Evolutionary conservation across 2,113 vertebrate species (phyloP).

Genomic region (Istiophorus platypterus): DNA sequence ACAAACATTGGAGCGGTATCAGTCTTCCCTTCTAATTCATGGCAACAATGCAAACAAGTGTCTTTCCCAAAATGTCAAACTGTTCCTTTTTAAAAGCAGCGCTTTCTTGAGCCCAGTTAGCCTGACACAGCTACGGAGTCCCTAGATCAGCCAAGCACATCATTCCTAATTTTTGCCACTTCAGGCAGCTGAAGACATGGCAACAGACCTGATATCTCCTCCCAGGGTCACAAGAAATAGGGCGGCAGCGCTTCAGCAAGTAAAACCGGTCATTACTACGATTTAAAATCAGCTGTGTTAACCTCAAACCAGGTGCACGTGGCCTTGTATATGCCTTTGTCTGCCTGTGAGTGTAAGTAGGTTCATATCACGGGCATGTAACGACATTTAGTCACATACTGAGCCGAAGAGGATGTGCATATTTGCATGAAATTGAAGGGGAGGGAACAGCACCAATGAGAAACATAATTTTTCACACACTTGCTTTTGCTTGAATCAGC

Average conservation of each 20-base stretch:
- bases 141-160: not conserved
- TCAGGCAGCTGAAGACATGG: not conserved
- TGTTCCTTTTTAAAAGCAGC: not conserved
- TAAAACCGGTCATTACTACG: not conserved
- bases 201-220: not conserved
- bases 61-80: slow-evolving; percentile 9
- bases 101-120: not conserved
- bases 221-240: no score
- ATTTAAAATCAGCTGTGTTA: not conserved
- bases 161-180: not conserved
- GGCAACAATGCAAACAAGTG: not conserved
- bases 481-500: slow-evolving; percentile 51
- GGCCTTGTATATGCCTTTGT: not conserved
- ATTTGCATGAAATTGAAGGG: slow-evolving; percentile 74
- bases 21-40: not conserved
- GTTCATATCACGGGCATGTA: not conserved
- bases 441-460: slow-evolving; percentile 41
- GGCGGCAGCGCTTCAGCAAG: not conserved
- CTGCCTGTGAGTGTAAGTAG: slow-evolving; percentile 10
- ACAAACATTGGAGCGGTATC: not conserved
- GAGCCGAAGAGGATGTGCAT: slow-evolving; percentile 64
- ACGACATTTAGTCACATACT: slow-evolving; percentile 26
- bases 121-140: not conserved
- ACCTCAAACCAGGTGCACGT: not conserved
- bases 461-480: slow-evolving; percentile 50